Base-by-base conservation (phyloP, 2,113 vertebrate genomes). In the Egretta garzetta region DNA sequence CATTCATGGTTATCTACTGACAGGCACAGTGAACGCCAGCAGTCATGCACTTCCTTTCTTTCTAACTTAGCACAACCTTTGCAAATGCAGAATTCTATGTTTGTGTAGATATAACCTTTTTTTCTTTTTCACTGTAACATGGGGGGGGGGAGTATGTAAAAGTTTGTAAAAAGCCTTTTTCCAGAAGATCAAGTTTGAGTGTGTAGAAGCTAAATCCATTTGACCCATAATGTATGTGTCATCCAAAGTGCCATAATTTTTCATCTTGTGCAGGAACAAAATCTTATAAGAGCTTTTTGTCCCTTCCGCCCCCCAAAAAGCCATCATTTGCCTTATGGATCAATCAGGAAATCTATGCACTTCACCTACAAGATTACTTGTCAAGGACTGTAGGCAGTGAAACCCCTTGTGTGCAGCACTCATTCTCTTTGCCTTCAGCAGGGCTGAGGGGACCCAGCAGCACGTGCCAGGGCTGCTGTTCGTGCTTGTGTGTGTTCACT, bases 1-100 rank as follows among this genome's bases (percentile, higher is more conserved):
- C 50, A 55, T 94, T 95, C 58, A 86, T 95, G 74, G 41, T 90
- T 75, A 58, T 81, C 77, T 91, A 52, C 80, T 82, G 80, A 76
- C 49, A 53, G 37, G 30, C 60, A 72, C 35, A 75, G 43, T 68
- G 73, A 87, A 53, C 1, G 2, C 43, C 35, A 67, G 24, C 47
- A 89, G 76, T 81, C 64, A 17, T 37, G 28, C 8, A 4, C 18
- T 63, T 79, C 20, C 12, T 77, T 87, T 59, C 47, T 59, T 91
- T 95, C 30, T 93, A 76, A 85, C 10, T 84, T 86, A 55, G 41
- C 24, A 52, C 35, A 68, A 10, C 20, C 15, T 66, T 89, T 93
- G 52, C 30, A 81, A 76, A 75, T 52, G 26, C 26, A 35, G 23
- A 53, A 73, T 53, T 80, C 45, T 39, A 4, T 18, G 30, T n/a